A percentile compares a stretch with the other conserved stretches of the same genome.
Evolutionary conservation across 2,113 vertebrate genomes (phyloP).

Genomic region (Enhydra lutris): DNA sequence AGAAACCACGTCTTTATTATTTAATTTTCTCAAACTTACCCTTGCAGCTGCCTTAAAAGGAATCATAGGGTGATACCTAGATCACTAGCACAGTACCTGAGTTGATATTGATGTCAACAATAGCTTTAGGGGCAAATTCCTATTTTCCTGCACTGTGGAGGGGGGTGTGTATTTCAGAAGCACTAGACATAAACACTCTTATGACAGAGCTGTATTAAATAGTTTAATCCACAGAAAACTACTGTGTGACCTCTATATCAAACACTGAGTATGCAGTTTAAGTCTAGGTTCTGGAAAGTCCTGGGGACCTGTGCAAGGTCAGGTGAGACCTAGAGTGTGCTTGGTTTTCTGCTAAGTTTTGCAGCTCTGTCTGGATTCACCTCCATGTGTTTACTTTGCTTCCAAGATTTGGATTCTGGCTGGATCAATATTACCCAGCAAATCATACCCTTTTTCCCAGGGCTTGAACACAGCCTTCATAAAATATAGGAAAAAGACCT

Average conservation of each 20-base stretch:
- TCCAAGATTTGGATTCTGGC: not conserved
- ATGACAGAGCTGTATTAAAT: not conserved
- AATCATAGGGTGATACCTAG: not conserved
- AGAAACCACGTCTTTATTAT: not conserved
- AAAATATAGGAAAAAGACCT: accelerated
- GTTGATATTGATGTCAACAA: not conserved
- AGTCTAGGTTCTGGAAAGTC: not conserved
- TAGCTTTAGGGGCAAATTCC: not conserved
- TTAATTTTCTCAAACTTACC: not conserved
- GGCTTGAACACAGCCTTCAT: accelerated
- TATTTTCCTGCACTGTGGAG: not conserved
- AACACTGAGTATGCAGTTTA: not conserved
- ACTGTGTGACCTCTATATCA: not conserved
- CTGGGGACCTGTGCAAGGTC: not conserved
- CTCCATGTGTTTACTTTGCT: not conserved
- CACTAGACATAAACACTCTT: not conserved
- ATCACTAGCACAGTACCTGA: not conserved
- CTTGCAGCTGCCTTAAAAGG: not conserved
- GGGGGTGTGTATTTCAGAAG: not conserved
- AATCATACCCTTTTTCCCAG: not conserved
- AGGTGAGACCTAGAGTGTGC: not conserved
- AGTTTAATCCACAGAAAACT: not conserved
- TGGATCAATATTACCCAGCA: not conserved
- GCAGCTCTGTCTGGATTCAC: not conserved
- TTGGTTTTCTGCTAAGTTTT: not conserved